Conservation (phyloP, 2,113 vertebrate genomes). For the Pachycephala philippinensis region DNA sequence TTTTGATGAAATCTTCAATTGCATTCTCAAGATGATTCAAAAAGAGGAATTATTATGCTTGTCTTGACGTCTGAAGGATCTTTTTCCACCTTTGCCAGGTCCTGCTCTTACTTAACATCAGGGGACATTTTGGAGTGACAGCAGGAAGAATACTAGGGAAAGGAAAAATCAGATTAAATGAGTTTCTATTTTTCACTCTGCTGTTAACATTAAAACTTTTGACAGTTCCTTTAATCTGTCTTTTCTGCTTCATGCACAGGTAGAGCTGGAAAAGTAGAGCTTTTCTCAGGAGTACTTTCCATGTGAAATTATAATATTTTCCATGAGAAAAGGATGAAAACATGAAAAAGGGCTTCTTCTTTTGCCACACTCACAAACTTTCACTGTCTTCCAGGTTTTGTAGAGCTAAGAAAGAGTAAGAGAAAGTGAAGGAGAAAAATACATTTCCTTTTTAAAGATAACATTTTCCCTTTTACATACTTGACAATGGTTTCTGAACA, state of each 20-base stretch:
- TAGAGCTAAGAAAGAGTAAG: not conserved
- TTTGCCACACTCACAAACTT: not conserved
- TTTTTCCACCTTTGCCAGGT: not conserved
- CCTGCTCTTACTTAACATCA: not conserved
- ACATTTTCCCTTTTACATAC: not conserved
- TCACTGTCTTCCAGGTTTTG: not conserved
- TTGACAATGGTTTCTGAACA: not conserved
- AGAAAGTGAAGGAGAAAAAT: not conserved
- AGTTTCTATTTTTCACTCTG: conserved; percentile 11
- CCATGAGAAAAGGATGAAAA: not conserved
- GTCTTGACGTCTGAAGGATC: not conserved
- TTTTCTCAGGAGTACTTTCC: not conserved
- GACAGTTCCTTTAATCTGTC: conserved; percentile 13
- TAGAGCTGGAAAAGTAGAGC: not conserved
- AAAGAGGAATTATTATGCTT: not conserved
- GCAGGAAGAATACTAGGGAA: not conserved
- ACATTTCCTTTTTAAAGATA: not conserved
- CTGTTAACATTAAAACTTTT: not conserved
- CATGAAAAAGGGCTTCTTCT: not conserved
- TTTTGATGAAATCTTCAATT: not conserved
- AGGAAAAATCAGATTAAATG: not conserved
- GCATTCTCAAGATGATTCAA: not conserved
- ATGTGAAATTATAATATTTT: not conserved
- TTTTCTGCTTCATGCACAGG: not conserved
- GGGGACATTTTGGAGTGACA: not conserved